Evolutionary conservation across 2,113 vertebrate species (phyloP), one percentile per base, ranked within the genome.

Genomic region (Chaenogobius annularis): DNA sequence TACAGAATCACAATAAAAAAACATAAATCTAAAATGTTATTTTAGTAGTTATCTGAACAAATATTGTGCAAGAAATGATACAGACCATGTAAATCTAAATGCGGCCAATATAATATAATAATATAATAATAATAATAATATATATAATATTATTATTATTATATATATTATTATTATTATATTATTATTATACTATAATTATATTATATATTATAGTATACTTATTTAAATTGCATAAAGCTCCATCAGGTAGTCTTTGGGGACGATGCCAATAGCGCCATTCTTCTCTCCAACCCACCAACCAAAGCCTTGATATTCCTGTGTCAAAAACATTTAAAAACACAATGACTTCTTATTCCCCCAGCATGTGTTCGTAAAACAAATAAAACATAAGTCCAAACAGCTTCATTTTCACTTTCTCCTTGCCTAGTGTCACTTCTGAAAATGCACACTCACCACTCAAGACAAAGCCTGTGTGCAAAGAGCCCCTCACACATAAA

Each of bases 281-380:
- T 96, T 95, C 94, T 95, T 94, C 93, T 98, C 96, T 92, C 97
- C 97, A 87, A 99, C 93, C 97, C 97, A 99, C 97, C 97, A 99
- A 92, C 97, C 98, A 84, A 93, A 98, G 87, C 77, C 95, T 94
- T 96, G 92, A 90, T 98, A 98, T 85, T 98, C 98, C 97, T 98
- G 93, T 80, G 90, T 93, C 90, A 83, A 12, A 55, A 56, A 66
- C 10, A 19, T 9, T 35, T 9, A 46, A 47, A 66, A 20, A 43
- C 17, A 65, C 11, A 6, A 47, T 10, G 11, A 31, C 13, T 35
- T 22, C 44, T 64, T 52, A 10, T 7, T 17, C 64, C 69, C n/a
- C 13, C n/a, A 17, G 35, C 14, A 31, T 61, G 26, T 35, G 35
- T 43, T 61, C 43, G 3, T 9, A 20, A 19, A 40, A 63, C 19